Base-by-base conservation (phyloP, 2,888 invertebrate genomes). In the Drosophila fulvimacula region DNA sequence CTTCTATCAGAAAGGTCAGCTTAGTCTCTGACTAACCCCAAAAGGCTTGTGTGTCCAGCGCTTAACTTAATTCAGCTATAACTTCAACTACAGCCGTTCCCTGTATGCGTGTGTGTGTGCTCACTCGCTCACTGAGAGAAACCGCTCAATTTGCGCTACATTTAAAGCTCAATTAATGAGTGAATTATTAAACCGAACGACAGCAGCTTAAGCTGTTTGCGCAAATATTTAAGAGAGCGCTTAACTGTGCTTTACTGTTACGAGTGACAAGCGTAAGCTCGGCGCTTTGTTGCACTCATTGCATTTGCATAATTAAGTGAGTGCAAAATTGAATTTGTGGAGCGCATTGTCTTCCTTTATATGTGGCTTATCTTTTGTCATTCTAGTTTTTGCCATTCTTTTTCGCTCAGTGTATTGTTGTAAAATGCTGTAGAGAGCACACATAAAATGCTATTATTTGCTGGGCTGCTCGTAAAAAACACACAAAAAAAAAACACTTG, bases 391-490 rank as follows among this genome's bases (percentile, higher is more conserved):
- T 15, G 2, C 27, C 41, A 24, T 44, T 10, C 24, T 48, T 49
- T 75, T 79, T 70, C 49, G 53, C 60, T 13, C 46, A 39, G 63
- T 76, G 76, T 61, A 71, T 46, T 62, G 36, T 65, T 73, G 75
- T 56, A 61, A 49, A 76, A 27, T 71, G 59, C 36, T 69, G 62
- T 63, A 73, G 61, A 62, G 55, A 63, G 63, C 55, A 19, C 34
- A 49, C 34, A 70, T 49, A 62, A 73, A 76, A 81, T 69, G 81
- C 76, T 68, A 76, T 82, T 88, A 76, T 79, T 76, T 73, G 63
- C 73, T 71, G 76, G 88, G 65, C 64, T 65, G 76, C 55, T 74
- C 74, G 77, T 77, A 74, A 76, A 73, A 30, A 30, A 30, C 27
- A 30, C n/a, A n/a, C n/a, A 78, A 77, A 60, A 73, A 73, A 30